phyloP scores from a whole-genome alignment of 2,113 vertebrate species.

The Clarias macrocephalus region DNA sequence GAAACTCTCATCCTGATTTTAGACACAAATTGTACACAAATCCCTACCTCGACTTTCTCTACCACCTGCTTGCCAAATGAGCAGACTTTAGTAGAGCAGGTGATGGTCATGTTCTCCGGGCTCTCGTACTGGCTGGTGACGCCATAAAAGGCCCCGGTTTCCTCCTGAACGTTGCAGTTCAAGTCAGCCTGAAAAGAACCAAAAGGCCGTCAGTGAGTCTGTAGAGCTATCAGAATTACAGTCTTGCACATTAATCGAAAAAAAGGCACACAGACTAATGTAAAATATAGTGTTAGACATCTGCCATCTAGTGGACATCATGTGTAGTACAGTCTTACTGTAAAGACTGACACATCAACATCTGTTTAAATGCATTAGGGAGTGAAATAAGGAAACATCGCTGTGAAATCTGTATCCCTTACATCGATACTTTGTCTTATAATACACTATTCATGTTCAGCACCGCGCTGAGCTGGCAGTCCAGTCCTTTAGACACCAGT shows the following conservation, averaged over 20 bases:
- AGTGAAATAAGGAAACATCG: slow-evolving; percentile 24
- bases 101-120: slow-evolving; percentile 99
- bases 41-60: slow-evolving; percentile 96
- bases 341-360: background rate
- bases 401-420: slow-evolving; percentile 22
- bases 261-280: no score
- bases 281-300: background rate
- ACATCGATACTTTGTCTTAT: slow-evolving; percentile 12
- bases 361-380: slow-evolving; percentile 30
- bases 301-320: slow-evolving; percentile 42
- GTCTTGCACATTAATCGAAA: background rate
- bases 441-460: slow-evolving; percentile 22
- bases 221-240: background rate
- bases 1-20: background rate
- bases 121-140: slow-evolving; percentile 98
- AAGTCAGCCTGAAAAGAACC: slow-evolving; percentile 84
- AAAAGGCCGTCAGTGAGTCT: background rate
- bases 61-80: slow-evolving; percentile 99
- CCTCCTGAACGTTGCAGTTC: slow-evolving; percentile 97
- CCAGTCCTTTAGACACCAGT: slow-evolving; percentile 14
- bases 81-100: slow-evolving; percentile 98
- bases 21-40: background rate
- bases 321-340: background rate
- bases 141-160: slow-evolving; percentile 92
- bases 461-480: slow-evolving; percentile 26